Base-by-base conservation (phyloP, 2,888 invertebrate species). In the Drosophila anomelani region DNA sequence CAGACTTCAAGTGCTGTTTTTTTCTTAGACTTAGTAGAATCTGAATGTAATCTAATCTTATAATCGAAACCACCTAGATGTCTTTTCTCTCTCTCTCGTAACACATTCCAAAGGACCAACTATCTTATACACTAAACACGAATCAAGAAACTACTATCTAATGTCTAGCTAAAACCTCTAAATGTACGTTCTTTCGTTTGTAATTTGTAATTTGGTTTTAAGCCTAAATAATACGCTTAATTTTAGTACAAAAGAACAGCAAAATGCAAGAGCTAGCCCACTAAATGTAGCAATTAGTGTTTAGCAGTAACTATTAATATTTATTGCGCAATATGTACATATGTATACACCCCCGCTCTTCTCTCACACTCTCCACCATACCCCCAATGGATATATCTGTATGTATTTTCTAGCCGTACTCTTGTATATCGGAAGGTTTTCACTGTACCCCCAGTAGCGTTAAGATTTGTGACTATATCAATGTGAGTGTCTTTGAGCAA, bases 91-190 rank as follows among this genome's bases (percentile, higher is more conserved):
- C 49, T 67, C 58, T 47, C 61, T 75, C 78, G 81, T 78, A 85
- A 90, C 88, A 85, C 88, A 91, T 90, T 91, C 90, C 89, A 90
- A 90, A 91, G 90, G 88, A 90, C 88, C 90, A 90, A 88, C 74
- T 69, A 20, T 5, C 43, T 23, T 44, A n/a, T 29, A 47, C 26
- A 47, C 47, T 29, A 7, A 17, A 47, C 29, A 29, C n/a, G 29
- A 47, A 47, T 47, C 47, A 47, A 49, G n/a, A 47, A 41, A 34
- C 20, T 66, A 62, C 15, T 54, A 36, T 47, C 53, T 55, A 36
- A 69, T 51, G 39, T 56, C 41, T 57, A 63, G 59, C 47, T 53
- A 54, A 26, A 58, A 47, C n/a, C 20, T 70, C 46, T 67, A 66
- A 53, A 46, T 56, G 53, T 66, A 51, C 59, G 68, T 56, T 70